Evolutionary conservation across 2,113 vertebrate genomes (phyloP).

Genomic region (Riparia riparia): DNA sequence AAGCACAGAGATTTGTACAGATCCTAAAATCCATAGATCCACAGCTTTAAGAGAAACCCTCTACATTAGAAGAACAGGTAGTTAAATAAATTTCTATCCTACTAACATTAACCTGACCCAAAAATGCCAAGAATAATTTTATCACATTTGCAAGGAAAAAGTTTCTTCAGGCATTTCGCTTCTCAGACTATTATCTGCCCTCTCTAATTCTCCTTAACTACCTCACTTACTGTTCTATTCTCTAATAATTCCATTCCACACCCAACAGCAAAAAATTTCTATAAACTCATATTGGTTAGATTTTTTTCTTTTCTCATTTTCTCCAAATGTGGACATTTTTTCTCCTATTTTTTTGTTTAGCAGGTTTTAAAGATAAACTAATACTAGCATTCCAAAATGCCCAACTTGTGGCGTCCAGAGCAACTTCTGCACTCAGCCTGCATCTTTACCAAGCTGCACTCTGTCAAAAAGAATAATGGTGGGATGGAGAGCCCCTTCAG

Average conservation of each 20-base stretch:
- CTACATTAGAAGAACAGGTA: not conserved
- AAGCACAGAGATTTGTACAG: not conserved
- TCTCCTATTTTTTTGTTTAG: not conserved
- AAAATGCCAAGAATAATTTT: conserved; percentile 56
- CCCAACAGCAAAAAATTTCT: not conserved
- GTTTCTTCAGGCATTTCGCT: not conserved
- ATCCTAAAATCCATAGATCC: not conserved
- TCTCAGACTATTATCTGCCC: not conserved
- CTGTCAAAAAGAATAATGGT: fast-evolving
- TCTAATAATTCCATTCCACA: not conserved
- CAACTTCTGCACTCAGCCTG: not conserved
- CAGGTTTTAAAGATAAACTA: not conserved
- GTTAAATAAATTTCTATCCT: not conserved
- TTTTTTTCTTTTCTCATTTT: not conserved
- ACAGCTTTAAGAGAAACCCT: not conserved
- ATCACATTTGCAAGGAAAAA: conserved; percentile 4
- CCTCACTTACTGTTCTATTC: not conserved
- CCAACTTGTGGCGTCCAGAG: not conserved
- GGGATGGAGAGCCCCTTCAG: fast-evolving
- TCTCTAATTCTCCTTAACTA: not conserved
- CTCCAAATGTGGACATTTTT: not conserved
- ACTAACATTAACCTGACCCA: conserved; percentile 12
- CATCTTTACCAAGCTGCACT: not conserved
- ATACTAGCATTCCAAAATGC: not conserved
- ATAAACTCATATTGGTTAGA: not conserved